Evolutionary conservation across 1,140 invertebrate species (phyloP), one percentile per base, ranked within the genome.

Genomic region (Drosophila ohnishii): DNA sequence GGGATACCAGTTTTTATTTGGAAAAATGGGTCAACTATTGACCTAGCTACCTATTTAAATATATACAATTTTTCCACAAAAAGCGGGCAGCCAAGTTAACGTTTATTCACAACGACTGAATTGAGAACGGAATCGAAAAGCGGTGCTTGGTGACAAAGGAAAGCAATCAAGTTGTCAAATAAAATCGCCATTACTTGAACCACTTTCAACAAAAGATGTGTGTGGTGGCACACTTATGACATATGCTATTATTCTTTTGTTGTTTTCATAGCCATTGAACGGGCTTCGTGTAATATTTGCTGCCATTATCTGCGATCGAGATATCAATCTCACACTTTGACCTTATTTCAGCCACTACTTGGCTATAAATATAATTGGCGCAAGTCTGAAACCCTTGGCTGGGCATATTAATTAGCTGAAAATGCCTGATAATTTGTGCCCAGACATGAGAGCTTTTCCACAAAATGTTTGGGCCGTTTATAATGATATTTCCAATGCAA

Each of bases 401-500:
- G 10, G 7, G 35, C 64, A 50, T 42, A 51, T 22, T 66, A 65
- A 66, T 66, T 66, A 69, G 32, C 47, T 37, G 22, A 28, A 65
- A 42, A 34, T 63, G 4, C 45, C 32, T 25, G 10, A 19, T 40
- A 47, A 66, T 63, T 28, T 34, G 19, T 40, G n/a, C 37, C 10
- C 8, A 58, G 67, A 69, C 51, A 47, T 44, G n/a, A 40, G 51
- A 37, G 70, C 37, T 66, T 55, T 37, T 42, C 16, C 73, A 77
- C 48, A 53, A 76, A 64, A 16, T 39, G 40, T 39, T 19, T 45
- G 19, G 53, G 10, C 44, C 47, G 30, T 48, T 50, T 62, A 45
- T 75, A 57, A 65, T 69, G 19, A 56, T 50, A 57, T 84, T 76
- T 66, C 34, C 57, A 63, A 42, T 56, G 74, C 81, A 76, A 79